Percentiles rank a stretch among this genome's conserved stretches.
These are phyloP conservation scores for Zosterops lateralis DNA, from an alignment of 2,113 vertebrate genomes.

Conservation along the genomic window DNA sequence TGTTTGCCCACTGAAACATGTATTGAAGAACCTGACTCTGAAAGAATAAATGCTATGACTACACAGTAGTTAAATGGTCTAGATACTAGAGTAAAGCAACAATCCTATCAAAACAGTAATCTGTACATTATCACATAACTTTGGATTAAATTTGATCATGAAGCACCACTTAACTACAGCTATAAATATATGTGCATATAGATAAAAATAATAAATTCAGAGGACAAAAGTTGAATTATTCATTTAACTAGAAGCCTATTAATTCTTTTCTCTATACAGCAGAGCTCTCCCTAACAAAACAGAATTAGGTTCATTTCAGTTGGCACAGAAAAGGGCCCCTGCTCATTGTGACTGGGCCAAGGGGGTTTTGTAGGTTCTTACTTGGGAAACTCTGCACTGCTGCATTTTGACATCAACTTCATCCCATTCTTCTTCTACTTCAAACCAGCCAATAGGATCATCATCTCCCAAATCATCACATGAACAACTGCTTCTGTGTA, in stretches of 20 bases:
- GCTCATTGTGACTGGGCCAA: neutral
- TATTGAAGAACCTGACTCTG: neutral
- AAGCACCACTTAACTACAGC: neutral
- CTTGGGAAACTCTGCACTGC: slow-evolving; percentile 86
- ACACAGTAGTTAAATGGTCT: neutral
- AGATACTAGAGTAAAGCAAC: neutral
- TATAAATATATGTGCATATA: neutral
- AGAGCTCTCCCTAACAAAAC: neutral
- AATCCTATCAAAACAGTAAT: neutral
- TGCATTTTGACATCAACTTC: slow-evolving; percentile 92
- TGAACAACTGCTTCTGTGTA: slow-evolving; percentile 46
- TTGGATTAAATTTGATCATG: neutral
- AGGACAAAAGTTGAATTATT: neutral
- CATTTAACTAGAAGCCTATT: neutral
- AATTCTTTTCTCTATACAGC: neutral
- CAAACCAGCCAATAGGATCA: slow-evolving; percentile 95
- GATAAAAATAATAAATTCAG: neutral
- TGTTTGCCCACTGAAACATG: neutral
- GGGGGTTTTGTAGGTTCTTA: slow-evolving; percentile 46
- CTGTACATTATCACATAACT: neutral
- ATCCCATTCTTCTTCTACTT: slow-evolving; percentile 95
- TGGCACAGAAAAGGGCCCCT: neutral
- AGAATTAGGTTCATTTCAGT: neutral
- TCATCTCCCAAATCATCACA: slow-evolving; percentile 78
- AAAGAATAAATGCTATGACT: neutral